Conservation (phyloP, 2,113 vertebrate species). For the Lepus americanus region DNA sequence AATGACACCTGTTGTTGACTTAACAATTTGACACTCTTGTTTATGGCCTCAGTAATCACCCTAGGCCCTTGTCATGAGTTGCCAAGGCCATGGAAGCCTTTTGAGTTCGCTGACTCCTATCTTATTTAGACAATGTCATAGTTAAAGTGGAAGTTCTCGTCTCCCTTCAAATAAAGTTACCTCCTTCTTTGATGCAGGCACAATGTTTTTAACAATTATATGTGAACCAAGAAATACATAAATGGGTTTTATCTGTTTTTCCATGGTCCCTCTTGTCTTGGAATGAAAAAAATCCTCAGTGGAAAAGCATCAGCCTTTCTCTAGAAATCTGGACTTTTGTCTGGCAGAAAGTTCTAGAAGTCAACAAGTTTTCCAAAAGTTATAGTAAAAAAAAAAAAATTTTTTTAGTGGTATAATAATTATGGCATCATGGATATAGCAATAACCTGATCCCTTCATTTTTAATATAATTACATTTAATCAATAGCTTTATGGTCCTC, state of each 20-base stretch:
- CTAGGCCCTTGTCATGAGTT: too few relatives aligned
- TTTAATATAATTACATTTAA: background rate
- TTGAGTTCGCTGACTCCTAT: too few relatives aligned
- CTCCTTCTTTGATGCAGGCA: background rate
- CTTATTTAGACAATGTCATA: too few relatives aligned
- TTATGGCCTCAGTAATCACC: too few relatives aligned
- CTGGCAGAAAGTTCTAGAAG: background rate
- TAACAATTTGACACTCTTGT: too few relatives aligned
- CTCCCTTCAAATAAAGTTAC: background rate
- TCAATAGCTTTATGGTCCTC: background rate
- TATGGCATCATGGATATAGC: background rate
- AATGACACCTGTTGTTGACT: too few relatives aligned
- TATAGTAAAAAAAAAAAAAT: background rate
- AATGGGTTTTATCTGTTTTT: conserved; percentile 11
- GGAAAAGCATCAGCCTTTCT: background rate
- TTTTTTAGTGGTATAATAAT: background rate
- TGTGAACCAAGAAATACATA: conserved; percentile 28
- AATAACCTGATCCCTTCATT: background rate
- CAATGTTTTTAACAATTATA: conserved; percentile 22
- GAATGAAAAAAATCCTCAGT: background rate
- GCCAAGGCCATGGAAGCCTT: too few relatives aligned
- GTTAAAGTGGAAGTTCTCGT: too few relatives aligned
- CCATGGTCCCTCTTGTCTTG: background rate
- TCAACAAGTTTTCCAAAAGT: conserved; percentile 7
- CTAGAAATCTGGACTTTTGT: background rate